These are phyloP conservation scores for Odontamblyopus rebecca DNA, from an alignment of 2,797 vertebrate genomes.

Conservation along the genomic window DNA sequence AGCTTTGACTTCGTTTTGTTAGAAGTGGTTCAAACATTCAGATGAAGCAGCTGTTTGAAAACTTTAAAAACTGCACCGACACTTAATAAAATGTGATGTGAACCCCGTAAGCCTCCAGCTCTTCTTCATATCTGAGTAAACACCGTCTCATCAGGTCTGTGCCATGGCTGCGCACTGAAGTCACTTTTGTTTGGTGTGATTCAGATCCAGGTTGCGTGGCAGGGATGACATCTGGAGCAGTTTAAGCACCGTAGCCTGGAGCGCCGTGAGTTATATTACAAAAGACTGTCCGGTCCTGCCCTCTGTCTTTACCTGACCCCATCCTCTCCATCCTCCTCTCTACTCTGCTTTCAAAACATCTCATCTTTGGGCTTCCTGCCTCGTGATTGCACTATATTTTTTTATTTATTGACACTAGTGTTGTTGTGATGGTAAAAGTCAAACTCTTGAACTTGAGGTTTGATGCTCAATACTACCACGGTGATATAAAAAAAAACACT, in stretches of 20 bases:
- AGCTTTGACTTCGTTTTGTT: background rate
- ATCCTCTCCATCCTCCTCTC: background rate
- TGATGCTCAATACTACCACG: no score
- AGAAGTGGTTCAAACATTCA: background rate
- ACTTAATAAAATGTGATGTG: background rate
- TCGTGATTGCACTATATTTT: no score
- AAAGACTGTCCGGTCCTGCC: background rate
- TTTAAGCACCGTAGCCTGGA: background rate
- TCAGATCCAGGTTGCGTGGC: background rate
- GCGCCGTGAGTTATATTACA: background rate
- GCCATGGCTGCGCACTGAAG: no score
- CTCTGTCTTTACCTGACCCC: background rate
- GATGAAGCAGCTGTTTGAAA: background rate
- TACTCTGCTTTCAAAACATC: no score
- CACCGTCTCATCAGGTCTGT: no score
- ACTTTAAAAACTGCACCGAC: conserved; percentile 10
- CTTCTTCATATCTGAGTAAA: no score
- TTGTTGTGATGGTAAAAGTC: no score
- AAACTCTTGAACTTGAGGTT: no score
- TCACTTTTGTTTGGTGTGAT: background rate
- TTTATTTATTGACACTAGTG: no score
- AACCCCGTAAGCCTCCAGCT: background rate
- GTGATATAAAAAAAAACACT: no score
- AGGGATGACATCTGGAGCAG: conserved; percentile 2
- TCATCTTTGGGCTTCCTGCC: no score